phyloP scores from a whole-genome alignment of 2,888 invertebrate species.

The Agrotis segetum region DNA sequence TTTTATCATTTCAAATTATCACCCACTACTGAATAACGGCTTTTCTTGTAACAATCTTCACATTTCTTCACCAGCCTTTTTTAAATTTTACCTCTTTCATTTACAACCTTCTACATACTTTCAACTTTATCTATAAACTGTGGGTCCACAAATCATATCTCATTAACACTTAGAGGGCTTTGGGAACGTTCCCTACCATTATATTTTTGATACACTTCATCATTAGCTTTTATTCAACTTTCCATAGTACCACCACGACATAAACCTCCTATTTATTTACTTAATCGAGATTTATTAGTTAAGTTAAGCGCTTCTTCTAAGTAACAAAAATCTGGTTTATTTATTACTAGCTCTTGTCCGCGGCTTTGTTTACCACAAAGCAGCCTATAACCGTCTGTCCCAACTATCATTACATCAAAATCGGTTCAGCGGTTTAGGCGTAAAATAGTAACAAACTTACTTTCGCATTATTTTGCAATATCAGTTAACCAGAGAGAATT shows the following conservation, averaged over 20 bases:
- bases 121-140: not conserved
- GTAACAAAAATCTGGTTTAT: not conserved
- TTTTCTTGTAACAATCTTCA: too few relatives aligned
- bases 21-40: too few relatives aligned
- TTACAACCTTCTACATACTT: not conserved
- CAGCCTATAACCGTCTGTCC: too few relatives aligned
- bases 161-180: constrained; percentile 6
- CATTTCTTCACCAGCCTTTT: too few relatives aligned
- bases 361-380: too few relatives aligned
- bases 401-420: too few relatives aligned
- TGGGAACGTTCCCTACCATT: not conserved
- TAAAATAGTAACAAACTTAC: too few relatives aligned
- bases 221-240: constrained; percentile 18
- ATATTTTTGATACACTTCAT: constrained; percentile 21
- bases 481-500: too few relatives aligned
- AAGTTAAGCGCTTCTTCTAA: not conserved
- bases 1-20: not conserved
- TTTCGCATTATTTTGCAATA: too few relatives aligned
- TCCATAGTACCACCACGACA: not conserved
- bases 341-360: not conserved
- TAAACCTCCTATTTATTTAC: constrained; percentile 22
- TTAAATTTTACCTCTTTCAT: not conserved
- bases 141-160: constrained; percentile 23
- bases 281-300: constrained; percentile 39
- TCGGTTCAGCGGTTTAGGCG: too few relatives aligned